Conservation (phyloP, 2,113 vertebrate species). For the Mormyrus iriodes region DNA sequence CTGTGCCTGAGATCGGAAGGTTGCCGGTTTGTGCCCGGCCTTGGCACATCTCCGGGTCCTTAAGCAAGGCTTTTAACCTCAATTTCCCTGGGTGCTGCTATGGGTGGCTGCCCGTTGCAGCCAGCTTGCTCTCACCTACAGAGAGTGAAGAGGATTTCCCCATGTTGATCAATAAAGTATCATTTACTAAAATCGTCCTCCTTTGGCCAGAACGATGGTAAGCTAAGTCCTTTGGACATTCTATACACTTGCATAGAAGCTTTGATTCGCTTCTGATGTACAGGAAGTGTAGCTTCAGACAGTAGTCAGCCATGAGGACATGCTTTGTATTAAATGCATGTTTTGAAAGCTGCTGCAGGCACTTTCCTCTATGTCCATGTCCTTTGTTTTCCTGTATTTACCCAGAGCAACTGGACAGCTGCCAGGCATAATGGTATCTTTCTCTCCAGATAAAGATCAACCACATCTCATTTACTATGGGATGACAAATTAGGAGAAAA, state of each 20-base stretch:
- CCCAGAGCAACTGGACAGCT: constrained; percentile 15
- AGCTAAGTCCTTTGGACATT: not conserved
- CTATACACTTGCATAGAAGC: not conserved
- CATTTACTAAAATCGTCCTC: too few relatives aligned
- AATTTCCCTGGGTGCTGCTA: too few relatives aligned
- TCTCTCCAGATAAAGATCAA: constrained; percentile 8
- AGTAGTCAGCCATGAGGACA: not conserved
- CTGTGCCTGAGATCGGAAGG: too few relatives aligned
- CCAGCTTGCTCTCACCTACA: too few relatives aligned
- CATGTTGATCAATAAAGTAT: too few relatives aligned
- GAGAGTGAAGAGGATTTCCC: too few relatives aligned
- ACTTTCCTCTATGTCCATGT: not conserved
- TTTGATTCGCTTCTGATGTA: not conserved
- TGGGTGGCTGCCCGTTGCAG: too few relatives aligned
- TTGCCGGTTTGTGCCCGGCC: too few relatives aligned
- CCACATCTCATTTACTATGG: not conserved
- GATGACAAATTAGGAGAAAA: constrained; percentile 12
- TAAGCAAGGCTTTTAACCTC: too few relatives aligned
- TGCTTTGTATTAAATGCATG: not conserved
- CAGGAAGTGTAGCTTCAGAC: not conserved
- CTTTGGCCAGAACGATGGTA: not conserved
- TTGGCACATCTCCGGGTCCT: too few relatives aligned
- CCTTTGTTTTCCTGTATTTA: constrained; percentile 9
- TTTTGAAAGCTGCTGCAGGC: not conserved
- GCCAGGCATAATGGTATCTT: constrained; percentile 9